Conservation (phyloP, 1,140 invertebrate species). For the Prorops nasuta region DNA sequence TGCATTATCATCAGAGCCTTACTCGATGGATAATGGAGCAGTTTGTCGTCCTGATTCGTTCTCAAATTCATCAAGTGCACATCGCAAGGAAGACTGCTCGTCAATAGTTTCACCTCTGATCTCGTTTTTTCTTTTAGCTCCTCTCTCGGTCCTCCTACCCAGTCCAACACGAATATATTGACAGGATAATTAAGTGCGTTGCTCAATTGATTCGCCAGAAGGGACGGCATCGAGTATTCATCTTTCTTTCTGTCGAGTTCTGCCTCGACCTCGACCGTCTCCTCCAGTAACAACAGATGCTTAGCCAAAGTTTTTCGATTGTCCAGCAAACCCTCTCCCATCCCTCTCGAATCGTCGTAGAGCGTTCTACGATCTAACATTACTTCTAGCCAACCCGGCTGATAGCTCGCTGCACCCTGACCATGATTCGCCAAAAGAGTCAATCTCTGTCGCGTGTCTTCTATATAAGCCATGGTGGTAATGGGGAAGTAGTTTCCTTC, state of each 20-base stretch:
- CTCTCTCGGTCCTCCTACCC: too few species aligned
- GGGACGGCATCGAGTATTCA: constrained; percentile 62
- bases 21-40: constrained; percentile 77
- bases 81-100: constrained; percentile 76
- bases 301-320: constrained; percentile 75
- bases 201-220: constrained; percentile 70
- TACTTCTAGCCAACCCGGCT: constrained; percentile 80
- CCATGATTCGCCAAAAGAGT: constrained; percentile 81
- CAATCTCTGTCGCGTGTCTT: constrained; percentile 71
- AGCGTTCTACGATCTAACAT: constrained; percentile 83
- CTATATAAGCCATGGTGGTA: constrained; percentile 78
- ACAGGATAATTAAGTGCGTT: constrained; percentile 73
- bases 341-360: constrained; percentile 84
- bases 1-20: constrained; percentile 79
- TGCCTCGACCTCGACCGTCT: constrained; percentile 50
- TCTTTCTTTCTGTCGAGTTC: too few species aligned
- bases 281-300: constrained; percentile 81
- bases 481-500: constrained; percentile 90
- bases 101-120: constrained; percentile 58
- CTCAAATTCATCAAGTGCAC: constrained; percentile 80
- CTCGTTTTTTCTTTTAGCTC: constrained; percentile 35
- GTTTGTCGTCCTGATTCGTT: constrained; percentile 74
- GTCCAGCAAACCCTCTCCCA: constrained; percentile 89
- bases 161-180: constrained; percentile 70
- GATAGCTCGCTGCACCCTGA: constrained; percentile 77